Evolutionary conservation across 2,888 invertebrate genomes (phyloP).

Genomic region (Schizotus pectinicornis): DNA sequence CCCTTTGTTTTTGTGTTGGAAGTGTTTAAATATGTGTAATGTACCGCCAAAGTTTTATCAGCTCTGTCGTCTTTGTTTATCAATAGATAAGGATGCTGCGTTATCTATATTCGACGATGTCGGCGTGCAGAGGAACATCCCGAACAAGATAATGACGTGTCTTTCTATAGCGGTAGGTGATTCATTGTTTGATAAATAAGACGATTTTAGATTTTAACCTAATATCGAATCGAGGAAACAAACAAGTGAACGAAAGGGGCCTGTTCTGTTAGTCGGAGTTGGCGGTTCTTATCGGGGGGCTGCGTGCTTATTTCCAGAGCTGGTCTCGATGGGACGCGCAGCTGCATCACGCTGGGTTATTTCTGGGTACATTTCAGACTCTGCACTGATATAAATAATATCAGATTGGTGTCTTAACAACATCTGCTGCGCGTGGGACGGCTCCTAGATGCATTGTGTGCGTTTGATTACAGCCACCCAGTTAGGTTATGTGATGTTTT

Average conservation of each 20-base stretch:
- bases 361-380: conserved; percentile 23
- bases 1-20: conserved; percentile 30
- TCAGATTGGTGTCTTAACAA: conserved; percentile 44
- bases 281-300: conserved; percentile 20
- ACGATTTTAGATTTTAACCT: conserved; percentile 41
- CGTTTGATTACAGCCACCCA: conserved; percentile 52
- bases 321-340: conserved; percentile 45
- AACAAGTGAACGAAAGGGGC: too few species aligned
- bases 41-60: conserved; percentile 92
- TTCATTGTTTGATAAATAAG: conserved; percentile 45
- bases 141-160: conserved; percentile 75
- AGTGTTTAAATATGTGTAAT: conserved; percentile 76
- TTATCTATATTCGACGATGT: conserved; percentile 79
- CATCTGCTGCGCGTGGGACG: conserved; percentile 53
- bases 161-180: conserved; percentile 78
- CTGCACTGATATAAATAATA: conserved; percentile 52
- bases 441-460: conserved; percentile 43
- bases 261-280: too few species aligned
- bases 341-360: conserved; percentile 31
- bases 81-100: conserved; percentile 67
- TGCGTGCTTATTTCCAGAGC: conserved; percentile 20
- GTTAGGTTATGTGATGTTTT: conserved; percentile 34
- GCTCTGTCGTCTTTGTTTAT: conserved; percentile 93
- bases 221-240: conserved; percentile 1
- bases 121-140: conserved; percentile 67